Evolutionary conservation across 2,113 vertebrate species (phyloP).

Genomic region (Takifugu bimaculatus): DNA sequence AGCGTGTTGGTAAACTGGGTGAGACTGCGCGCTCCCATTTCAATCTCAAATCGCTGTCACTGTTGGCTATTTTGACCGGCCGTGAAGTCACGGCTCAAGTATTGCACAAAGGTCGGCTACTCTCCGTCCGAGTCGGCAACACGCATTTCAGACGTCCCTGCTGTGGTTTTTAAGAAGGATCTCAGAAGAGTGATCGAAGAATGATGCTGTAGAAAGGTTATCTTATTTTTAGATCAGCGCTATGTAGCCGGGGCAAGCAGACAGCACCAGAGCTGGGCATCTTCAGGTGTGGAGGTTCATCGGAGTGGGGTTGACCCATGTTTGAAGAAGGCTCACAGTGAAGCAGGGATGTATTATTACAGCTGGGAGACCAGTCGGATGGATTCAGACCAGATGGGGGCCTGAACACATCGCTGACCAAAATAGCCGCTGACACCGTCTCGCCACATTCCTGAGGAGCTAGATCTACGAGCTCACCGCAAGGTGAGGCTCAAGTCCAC

Average conservation of each 20-base stretch:
- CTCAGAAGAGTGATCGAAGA: too few species aligned
- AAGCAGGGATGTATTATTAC: conserved; percentile 85
- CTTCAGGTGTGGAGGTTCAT: conserved; percentile 7
- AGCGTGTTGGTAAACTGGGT: conserved; percentile 48
- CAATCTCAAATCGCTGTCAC: conserved; percentile 9
- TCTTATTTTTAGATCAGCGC: too few species aligned
- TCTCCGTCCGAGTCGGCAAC: background rate
- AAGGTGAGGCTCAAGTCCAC: conserved; percentile 1
- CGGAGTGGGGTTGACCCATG: conserved; percentile 64
- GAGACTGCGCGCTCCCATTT: conserved; percentile 13
- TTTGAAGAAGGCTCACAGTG: conserved; percentile 67
- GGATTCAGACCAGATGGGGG: conserved; percentile 94
- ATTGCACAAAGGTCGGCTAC: background rate
- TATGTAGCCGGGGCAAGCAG: background rate
- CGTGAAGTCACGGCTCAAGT: conserved; percentile 7
- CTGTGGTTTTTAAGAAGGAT: too few species aligned
- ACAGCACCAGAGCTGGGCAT: too few species aligned
- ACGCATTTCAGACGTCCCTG: too few species aligned
- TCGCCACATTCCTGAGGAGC: conserved; percentile 78
- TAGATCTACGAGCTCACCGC: conserved; percentile 16
- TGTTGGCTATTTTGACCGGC: conserved; percentile 11
- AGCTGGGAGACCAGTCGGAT: conserved; percentile 86
- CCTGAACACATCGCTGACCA: conserved; percentile 81
- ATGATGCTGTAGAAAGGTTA: too few species aligned
- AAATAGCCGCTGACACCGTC: conserved; percentile 85